Evolutionary conservation across 2,113 vertebrate genomes (phyloP).

Genomic region (Cyphomyrus discorhynchus): DNA sequence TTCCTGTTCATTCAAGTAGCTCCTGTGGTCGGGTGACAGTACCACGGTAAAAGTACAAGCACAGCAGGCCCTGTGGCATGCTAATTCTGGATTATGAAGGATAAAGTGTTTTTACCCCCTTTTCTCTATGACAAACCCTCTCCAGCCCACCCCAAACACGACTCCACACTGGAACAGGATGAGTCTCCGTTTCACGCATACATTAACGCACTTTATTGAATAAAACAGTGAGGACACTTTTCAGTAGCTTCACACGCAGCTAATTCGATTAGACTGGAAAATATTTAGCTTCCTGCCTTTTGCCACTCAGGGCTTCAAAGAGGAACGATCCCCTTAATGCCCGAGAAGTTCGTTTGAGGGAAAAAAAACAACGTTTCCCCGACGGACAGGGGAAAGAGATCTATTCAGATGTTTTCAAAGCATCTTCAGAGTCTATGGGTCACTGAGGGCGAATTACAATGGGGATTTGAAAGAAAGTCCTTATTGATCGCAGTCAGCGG

Average conservation of each 20-base stretch:
- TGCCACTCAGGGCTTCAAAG: not conserved
- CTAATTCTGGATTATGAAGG: not conserved
- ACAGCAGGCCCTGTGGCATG: not conserved
- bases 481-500: not conserved
- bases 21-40: not conserved
- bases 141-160: not conserved
- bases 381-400: constrained; percentile 1
- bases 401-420: not conserved
- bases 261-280: constrained; percentile 1
- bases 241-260: not conserved
- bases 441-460: constrained; percentile 11
- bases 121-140: not conserved
- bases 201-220: not conserved
- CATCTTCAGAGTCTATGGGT: not conserved
- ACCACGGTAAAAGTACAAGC: not conserved
- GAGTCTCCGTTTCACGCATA: not conserved
- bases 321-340: not conserved
- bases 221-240: constrained; percentile 1
- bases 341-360: not conserved
- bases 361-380: not conserved
- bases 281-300: not conserved
- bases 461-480: not conserved
- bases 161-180: not conserved
- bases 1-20: not conserved
- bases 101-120: not conserved